Conservation (phyloP, 2,113 vertebrate species). For the Xenopus laevis region DNA sequence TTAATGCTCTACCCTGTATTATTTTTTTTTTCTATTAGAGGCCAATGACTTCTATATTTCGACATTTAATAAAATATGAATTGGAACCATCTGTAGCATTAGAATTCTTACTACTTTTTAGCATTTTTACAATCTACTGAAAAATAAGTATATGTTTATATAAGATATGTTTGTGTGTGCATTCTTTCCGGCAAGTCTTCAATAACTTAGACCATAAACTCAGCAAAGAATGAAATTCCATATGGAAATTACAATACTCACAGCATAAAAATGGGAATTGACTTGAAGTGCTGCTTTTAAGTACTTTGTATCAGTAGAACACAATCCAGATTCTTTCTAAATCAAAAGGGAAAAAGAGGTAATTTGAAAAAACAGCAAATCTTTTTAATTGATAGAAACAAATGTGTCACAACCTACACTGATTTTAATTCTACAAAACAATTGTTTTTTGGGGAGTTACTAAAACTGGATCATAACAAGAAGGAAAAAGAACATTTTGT, state of each 20-base stretch:
- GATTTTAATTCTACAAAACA: too few relatives aligned
- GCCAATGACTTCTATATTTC: background rate
- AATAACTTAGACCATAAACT: background rate
- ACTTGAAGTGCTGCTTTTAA: background rate
- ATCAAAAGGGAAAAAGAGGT: background rate
- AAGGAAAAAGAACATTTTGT: background rate
- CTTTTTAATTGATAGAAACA: background rate
- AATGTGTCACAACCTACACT: background rate
- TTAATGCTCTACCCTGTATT: too few relatives aligned
- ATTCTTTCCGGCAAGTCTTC: background rate
- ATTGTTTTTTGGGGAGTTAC: background rate
- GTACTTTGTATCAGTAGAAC: background rate
- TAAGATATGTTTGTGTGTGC: constrained; percentile 6
- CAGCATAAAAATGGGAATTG: too few relatives aligned
- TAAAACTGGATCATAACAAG: background rate
- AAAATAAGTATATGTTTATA: constrained; percentile 12
- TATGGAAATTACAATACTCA: too few relatives aligned
- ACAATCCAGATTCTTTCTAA: background rate
- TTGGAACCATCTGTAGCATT: constrained; percentile 10
- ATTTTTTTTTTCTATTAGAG: background rate
- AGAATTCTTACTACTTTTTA: background rate
- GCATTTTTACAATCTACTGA: background rate
- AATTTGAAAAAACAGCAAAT: background rate
- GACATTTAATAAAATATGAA: constrained; percentile 37
- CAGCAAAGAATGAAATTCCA: background rate